Evolutionary conservation across 2,888 invertebrate species (phyloP).

Genomic region (Camponotus fellah): DNA sequence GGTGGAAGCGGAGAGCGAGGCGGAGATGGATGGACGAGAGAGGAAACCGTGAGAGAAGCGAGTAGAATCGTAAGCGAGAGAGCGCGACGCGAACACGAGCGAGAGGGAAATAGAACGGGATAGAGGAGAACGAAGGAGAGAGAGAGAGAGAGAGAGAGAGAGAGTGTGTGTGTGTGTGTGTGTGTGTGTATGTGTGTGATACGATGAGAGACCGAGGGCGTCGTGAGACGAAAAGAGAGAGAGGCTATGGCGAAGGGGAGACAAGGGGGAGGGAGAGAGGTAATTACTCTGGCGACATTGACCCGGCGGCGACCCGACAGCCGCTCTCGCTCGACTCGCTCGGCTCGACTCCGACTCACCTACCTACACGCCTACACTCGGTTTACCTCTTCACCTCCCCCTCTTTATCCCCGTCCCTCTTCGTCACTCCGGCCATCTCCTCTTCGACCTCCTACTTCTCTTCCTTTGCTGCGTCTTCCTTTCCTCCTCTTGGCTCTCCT

Average conservation of each 20-base stretch:
- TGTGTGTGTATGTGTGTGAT: neutral
- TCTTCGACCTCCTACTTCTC: slow-evolving; percentile 54
- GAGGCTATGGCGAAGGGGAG: slow-evolving; percentile 11
- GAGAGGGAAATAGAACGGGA: slow-evolving; percentile 17
- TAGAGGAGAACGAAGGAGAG: slow-evolving; percentile 29
- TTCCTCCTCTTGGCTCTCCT: slow-evolving; percentile 34
- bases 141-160: slow-evolving; percentile 21
- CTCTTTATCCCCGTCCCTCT: slow-evolving; percentile 35
- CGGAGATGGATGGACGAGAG: slow-evolving; percentile 35
- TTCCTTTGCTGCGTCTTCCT: slow-evolving; percentile 49
- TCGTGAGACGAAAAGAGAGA: slow-evolving; percentile 35
- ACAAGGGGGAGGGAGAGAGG: slow-evolving; percentile 69
- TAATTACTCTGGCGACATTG: slow-evolving; percentile 85
- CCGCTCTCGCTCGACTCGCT: slow-evolving; percentile 73
- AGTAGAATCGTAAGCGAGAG: slow-evolving; percentile 39
- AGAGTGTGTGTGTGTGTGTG: neutral
- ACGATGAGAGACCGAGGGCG: slow-evolving; percentile 17
- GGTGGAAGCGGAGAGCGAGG: slow-evolving; percentile 30
- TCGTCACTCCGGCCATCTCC: slow-evolving; percentile 62
- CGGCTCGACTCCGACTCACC: slow-evolving; percentile 66
- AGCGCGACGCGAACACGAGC: slow-evolving; percentile 9
- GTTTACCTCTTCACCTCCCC: slow-evolving; percentile 58
- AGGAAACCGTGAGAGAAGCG: slow-evolving; percentile 34
- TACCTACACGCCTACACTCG: slow-evolving; percentile 72
- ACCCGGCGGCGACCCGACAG: slow-evolving; percentile 84